Percentiles rank a stretch among this genome's conserved stretches.
Conservation (phyloP, 1,140 invertebrate genomes). For the Drosophila santomea region DNA sequence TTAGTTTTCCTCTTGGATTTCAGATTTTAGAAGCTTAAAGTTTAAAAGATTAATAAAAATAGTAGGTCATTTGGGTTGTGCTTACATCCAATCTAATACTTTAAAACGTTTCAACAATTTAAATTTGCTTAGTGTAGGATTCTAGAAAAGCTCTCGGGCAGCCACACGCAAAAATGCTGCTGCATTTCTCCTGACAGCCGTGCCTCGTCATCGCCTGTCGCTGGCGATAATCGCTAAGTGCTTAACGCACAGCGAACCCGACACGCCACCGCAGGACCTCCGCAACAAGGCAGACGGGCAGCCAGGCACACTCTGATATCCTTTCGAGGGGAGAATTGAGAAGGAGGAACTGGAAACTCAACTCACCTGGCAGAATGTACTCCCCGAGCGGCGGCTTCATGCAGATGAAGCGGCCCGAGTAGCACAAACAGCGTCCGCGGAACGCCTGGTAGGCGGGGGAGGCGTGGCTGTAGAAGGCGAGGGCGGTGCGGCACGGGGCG, state of each 20-base stretch:
- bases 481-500: constrained; percentile 92
- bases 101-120: not conserved
- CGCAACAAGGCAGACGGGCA: constrained; percentile 5
- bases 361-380: constrained; percentile 84
- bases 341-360: constrained; percentile 43
- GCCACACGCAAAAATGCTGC: constrained; percentile 42
- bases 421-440: constrained; percentile 94
- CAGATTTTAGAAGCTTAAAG: too few relatives aligned
- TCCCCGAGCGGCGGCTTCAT: constrained; percentile 93
- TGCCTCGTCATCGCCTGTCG: constrained; percentile 69
- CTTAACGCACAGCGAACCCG: constrained; percentile 54
- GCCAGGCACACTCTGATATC: not conserved
- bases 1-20: too few relatives aligned
- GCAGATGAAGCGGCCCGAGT: constrained; percentile 95
- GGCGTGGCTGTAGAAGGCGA: constrained; percentile 95
- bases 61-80: too few relatives aligned
- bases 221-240: constrained; percentile 65
- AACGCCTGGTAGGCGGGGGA: constrained; percentile 95
- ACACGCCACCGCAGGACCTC: constrained; percentile 35
- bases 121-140: constrained; percentile 6
- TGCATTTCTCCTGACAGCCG: constrained; percentile 39
- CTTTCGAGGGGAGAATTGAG: not conserved
- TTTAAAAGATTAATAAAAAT: too few relatives aligned
- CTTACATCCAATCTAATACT: not conserved
- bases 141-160: not conserved